These are phyloP conservation scores for Sus cebifrons DNA, from an alignment of 2,797 vertebrate species.

Conservation along the genomic window DNA sequence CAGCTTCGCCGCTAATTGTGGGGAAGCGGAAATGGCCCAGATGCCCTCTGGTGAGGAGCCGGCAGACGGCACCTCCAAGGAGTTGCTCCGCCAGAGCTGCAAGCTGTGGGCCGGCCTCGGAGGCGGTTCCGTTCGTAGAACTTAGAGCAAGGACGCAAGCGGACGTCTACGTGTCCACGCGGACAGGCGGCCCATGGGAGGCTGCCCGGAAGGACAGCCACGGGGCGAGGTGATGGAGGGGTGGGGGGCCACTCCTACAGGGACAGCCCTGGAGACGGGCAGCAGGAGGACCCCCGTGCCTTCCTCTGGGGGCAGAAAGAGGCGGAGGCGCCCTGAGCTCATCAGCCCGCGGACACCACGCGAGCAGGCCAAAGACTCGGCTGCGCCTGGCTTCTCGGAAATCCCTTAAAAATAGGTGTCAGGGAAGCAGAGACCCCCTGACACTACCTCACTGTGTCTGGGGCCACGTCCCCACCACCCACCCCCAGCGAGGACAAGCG, in stretches of 20 bases:
- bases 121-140: background rate
- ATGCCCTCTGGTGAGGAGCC: fast-evolving
- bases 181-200: no score
- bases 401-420: background rate
- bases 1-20: no score
- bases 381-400: background rate
- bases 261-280: no score
- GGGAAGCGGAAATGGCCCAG: background rate
- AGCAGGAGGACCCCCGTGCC: no score
- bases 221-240: no score
- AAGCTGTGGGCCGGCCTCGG: fast-evolving
- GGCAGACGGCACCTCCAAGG: no score
- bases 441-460: fast-evolving
- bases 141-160: no score
- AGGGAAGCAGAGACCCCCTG: background rate
- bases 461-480: fast-evolving
- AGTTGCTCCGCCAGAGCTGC: background rate
- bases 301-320: no score
- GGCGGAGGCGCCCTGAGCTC: no score
- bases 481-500: background rate
- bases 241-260: no score
- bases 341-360: fast-evolving
- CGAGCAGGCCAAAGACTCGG: fast-evolving
- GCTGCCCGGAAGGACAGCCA: fast-evolving
- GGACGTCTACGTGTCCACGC: no score